Evolutionary conservation across 2,888 invertebrate species (phyloP).

Genomic region (Drosophila fulvimacula): DNA sequence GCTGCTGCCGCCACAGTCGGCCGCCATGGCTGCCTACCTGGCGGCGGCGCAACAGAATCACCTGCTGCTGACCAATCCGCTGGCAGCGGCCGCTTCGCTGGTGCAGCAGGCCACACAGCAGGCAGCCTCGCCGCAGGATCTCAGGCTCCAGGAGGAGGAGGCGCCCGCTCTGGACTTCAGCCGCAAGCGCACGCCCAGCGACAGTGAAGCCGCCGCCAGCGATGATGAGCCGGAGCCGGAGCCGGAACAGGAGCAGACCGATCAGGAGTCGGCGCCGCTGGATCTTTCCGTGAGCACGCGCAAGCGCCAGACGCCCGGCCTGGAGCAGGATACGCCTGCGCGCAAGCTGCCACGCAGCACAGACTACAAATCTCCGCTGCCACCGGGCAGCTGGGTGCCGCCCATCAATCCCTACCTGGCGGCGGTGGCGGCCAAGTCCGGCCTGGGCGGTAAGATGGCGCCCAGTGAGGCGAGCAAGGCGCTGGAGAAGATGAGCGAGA

Average conservation of each 20-base stretch:
- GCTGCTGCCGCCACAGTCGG: slow-evolving; percentile 91
- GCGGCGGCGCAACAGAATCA: slow-evolving; percentile 91
- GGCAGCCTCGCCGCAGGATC: slow-evolving; percentile 81
- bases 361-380: slow-evolving; percentile 88
- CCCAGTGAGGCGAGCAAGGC: slow-evolving; percentile 95
- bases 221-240: slow-evolving; percentile 49
- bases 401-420: slow-evolving; percentile 93
- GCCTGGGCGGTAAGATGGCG: slow-evolving; percentile 87
- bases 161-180: slow-evolving; percentile 92
- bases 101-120: slow-evolving; percentile 83
- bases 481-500: slow-evolving; percentile 95
- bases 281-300: slow-evolving; percentile 93
- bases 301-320: slow-evolving; percentile 90
- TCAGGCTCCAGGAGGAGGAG: slow-evolving; percentile 83
- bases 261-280: slow-evolving; percentile 85
- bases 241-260: slow-evolving; percentile 25
- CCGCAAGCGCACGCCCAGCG: slow-evolving; percentile 87
- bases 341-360: slow-evolving; percentile 88
- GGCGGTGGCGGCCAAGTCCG: slow-evolving; percentile 88
- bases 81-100: slow-evolving; percentile 89
- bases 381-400: slow-evolving; percentile 90
- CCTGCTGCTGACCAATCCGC: slow-evolving; percentile 90
- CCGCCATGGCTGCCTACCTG: slow-evolving; percentile 92
- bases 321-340: slow-evolving; percentile 87
- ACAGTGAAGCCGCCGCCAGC: slow-evolving; percentile 68